These are phyloP conservation scores for Schizaphis graminum DNA, from an alignment of 2,888 invertebrate genomes.

Conservation along the genomic window DNA sequence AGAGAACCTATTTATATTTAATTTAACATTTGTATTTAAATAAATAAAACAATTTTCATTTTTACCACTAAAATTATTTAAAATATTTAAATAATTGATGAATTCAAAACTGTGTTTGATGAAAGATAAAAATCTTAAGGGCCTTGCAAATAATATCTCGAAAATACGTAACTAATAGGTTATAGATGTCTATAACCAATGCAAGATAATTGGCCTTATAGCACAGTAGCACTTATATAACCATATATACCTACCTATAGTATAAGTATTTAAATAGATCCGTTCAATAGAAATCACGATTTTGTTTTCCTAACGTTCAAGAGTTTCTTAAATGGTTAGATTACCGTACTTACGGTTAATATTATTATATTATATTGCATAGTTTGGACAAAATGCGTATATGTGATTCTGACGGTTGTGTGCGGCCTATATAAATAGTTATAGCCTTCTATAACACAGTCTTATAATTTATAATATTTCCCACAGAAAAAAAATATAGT, in stretches of 20 bases:
- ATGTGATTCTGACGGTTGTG: not conserved
- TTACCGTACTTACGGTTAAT: not conserved
- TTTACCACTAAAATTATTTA: not conserved
- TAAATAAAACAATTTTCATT: not conserved
- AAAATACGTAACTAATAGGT: not conserved
- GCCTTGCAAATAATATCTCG: not conserved
- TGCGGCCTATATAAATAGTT: not conserved
- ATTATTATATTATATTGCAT: not conserved
- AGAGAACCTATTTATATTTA: not conserved
- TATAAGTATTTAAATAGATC: not conserved
- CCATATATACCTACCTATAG: not conserved
- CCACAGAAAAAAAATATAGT: not conserved
- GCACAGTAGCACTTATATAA: not conserved
- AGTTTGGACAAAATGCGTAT: not conserved
- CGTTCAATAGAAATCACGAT: constrained; percentile 32
- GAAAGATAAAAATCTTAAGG: not conserved
- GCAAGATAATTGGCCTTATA: not conserved
- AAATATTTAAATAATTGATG: not conserved
- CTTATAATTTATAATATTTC: not conserved
- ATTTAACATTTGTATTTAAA: not conserved
- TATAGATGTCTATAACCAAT: not conserved
- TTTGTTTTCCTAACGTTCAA: constrained; percentile 4
- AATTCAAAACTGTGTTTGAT: not conserved
- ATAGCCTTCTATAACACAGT: constrained; percentile 8
- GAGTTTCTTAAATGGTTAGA: not conserved